Conservation (phyloP, 2,113 vertebrate genomes). For the Ceyx cyanopectus region DNA sequence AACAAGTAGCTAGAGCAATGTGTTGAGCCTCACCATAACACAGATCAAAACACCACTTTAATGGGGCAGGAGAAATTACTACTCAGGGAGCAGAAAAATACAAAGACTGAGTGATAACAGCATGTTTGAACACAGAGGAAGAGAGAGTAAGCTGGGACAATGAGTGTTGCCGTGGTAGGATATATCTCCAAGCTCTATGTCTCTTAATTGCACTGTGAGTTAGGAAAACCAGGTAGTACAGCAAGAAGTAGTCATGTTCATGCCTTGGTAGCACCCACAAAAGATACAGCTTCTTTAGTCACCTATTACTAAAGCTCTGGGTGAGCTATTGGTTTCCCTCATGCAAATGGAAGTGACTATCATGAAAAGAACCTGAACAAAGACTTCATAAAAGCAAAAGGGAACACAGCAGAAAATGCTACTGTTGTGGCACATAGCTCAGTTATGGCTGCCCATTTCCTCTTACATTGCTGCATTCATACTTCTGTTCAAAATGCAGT, state of each 20-base stretch:
- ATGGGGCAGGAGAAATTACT: neutral
- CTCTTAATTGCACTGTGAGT: neutral
- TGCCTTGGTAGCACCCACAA: neutral
- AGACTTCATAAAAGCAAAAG: neutral
- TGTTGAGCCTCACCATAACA: neutral
- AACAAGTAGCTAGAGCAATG: neutral
- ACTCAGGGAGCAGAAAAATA: neutral
- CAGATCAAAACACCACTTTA: neutral
- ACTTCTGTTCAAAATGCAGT: slow-evolving; percentile 67
- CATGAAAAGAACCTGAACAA: neutral
- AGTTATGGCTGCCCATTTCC: neutral
- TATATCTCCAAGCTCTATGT: neutral
- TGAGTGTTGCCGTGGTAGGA: neutral
- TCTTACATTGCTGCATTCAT: neutral
- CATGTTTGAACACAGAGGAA: neutral
- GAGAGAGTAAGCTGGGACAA: neutral
- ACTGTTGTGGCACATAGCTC: neutral
- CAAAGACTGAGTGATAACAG: neutral
- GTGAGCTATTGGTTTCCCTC: neutral
- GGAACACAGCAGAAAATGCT: neutral
- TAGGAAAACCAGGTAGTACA: neutral
- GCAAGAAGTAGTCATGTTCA: neutral
- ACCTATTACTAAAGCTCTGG: neutral
- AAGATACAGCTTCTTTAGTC: neutral
- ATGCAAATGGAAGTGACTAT: neutral